Percentiles rank a stretch among this genome's conserved stretches.
Conservation (phyloP, 2,797 vertebrate genomes). For the Notolabrus celidotus region DNA sequence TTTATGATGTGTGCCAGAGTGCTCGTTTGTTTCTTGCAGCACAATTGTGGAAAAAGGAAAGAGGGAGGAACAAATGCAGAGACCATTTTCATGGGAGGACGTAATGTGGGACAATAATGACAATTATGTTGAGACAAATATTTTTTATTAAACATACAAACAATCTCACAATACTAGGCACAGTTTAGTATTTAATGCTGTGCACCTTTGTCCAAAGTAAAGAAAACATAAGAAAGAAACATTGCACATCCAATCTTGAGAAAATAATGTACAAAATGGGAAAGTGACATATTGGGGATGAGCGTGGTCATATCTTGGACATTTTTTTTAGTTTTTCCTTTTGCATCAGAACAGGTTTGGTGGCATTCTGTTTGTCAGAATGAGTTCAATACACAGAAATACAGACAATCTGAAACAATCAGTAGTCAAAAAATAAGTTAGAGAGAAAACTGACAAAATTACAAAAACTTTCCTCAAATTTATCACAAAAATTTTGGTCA, state of each 20-base stretch:
- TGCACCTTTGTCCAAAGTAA: conserved; percentile 80
- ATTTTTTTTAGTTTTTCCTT: background rate
- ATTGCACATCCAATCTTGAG: conserved; percentile 41
- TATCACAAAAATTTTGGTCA: conserved; percentile 32
- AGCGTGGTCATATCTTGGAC: background rate
- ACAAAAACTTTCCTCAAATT: conserved; percentile 52
- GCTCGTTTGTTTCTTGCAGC: no score
- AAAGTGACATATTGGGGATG: background rate
- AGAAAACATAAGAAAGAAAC: conserved; percentile 2
- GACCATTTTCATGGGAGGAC: no score
- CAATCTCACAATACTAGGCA: conserved; percentile 54
- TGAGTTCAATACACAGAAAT: conserved; percentile 48
- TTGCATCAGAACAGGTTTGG: conserved; percentile 10
- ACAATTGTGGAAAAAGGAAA: no score
- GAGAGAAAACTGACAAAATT: conserved; percentile 69
- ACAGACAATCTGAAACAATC: conserved; percentile 81
- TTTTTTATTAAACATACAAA: conserved; percentile 67
- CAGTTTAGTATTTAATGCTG: conserved; percentile 60
- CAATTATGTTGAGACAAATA: no score
- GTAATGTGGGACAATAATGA: no score
- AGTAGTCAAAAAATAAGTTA: conserved; percentile 91
- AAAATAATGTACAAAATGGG: background rate
- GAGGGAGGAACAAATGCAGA: no score
- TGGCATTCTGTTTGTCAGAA: conserved; percentile 56
- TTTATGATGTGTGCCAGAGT: no score